A percentile compares a stretch with the other conserved stretches of the same genome.
Conservation (phyloP, 2,113 vertebrate species). For the Alectura lathami region DNA sequence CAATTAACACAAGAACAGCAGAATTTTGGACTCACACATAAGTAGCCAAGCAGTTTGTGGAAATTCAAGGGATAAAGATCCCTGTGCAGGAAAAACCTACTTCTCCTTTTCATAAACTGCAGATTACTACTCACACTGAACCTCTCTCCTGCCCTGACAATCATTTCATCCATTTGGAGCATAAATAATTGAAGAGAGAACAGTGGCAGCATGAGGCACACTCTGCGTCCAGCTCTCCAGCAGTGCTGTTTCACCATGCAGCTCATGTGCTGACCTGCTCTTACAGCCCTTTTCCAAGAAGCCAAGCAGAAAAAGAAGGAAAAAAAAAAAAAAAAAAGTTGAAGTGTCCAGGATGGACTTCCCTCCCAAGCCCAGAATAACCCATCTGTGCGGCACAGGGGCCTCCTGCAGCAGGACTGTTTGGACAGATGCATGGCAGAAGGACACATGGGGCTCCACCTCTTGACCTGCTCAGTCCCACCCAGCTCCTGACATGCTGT, state of each 20-base stretch:
- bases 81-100: not conserved
- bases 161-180: slow-evolving; percentile 23
- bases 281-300: not conserved
- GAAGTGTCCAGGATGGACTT: not conserved
- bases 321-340: not conserved
- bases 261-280: slow-evolving; percentile 15
- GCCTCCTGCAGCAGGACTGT: not conserved
- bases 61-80: slow-evolving; percentile 6
- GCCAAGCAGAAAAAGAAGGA: not conserved
- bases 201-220: not conserved
- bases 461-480: not conserved
- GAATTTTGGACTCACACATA: rapidly evolving
- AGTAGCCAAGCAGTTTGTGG: not conserved
- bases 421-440: slow-evolving; percentile 10
- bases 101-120: not conserved
- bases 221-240: slow-evolving; percentile 6
- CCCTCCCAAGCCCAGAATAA: not conserved
- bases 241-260: not conserved
- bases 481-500: not conserved
- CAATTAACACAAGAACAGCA: not conserved
- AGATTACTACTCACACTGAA: not conserved
- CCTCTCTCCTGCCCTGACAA: not conserved
- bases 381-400: not conserved
- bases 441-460: not conserved
- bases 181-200: slow-evolving; percentile 46